These are phyloP conservation scores for Meiosimyza platycephala DNA, from an alignment of 2,888 invertebrate genomes.

Conservation along the genomic window DNA sequence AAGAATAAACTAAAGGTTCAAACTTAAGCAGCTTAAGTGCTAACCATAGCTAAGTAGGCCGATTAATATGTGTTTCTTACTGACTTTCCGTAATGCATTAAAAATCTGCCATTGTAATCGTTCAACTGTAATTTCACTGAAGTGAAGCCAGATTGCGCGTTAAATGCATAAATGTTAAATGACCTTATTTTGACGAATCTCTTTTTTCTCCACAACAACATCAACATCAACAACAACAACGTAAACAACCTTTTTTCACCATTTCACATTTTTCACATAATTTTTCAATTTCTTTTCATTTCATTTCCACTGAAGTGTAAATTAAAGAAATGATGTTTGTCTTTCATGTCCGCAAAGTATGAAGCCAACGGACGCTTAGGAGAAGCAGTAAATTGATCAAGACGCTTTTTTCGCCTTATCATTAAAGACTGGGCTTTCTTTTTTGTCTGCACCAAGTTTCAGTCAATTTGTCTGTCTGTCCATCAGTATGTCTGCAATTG, in stretches of 20 bases:
- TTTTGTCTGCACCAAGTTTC: neutral
- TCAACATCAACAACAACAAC: neutral
- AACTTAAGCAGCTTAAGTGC: too few relatives aligned
- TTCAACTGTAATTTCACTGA: too few relatives aligned
- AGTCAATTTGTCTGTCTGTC: neutral
- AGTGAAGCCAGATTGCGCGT: conserved; percentile 7
- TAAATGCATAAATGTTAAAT: conserved; percentile 5
- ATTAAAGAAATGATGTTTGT: conserved; percentile 15
- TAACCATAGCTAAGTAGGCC: too few relatives aligned
- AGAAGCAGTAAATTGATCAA: neutral
- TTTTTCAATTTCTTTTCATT: conserved; percentile 23
- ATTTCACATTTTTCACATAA: conserved; percentile 18
- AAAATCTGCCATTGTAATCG: too few relatives aligned
- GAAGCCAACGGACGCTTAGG: too few relatives aligned
- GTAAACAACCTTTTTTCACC: neutral
- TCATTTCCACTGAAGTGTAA: conserved; percentile 19
- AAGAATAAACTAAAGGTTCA: too few relatives aligned
- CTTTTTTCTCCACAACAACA: conserved; percentile 12
- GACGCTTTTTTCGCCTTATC: conserved; percentile 17
- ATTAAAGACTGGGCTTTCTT: conserved; percentile 19
- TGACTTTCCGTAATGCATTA: too few relatives aligned
- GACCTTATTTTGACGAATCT: conserved; percentile 27
- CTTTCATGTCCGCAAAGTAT: neutral
- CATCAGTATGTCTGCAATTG: neutral
- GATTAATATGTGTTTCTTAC: too few relatives aligned